Evolutionary conservation across 2,888 invertebrate species (phyloP), one percentile per base, ranked within the genome.

Genomic region (Meteorus cinctellus): DNA sequence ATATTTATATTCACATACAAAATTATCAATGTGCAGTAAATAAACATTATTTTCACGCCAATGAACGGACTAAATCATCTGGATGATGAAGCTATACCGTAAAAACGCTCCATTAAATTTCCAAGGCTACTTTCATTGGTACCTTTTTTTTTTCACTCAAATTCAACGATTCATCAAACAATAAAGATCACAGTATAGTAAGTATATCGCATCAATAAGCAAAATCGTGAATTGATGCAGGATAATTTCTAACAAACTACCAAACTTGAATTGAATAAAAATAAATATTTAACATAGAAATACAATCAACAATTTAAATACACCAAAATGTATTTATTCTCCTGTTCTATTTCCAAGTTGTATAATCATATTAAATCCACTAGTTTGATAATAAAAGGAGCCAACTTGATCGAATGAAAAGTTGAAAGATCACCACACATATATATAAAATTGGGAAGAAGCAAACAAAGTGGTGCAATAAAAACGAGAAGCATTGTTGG

Each of bases 181-280:
- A 76, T 77, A 79, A 82, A 82, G 79, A 83, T 83, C 81, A 82
- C 82, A 48, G 16, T 6, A n/a, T 48, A n/a, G 16, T 48, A 48
- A 48, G 6, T 77, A 82, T 82, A 80, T 79, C 77, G 79, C 82
- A 84, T 19, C 24, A 87, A 83, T 84, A 16, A 48, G 16, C 48
- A n/a, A 48, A 84, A 85, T 84, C 83, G 84, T 81, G 83, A 86
- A 87, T 48, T 83, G 86, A 84, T 83, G 81, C 86, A 84, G 81
- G 78, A 84, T 84, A 86, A 87, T 85, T 48, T 48, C 2, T 1
- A 16, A 48, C 48, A n/a, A n/a, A 48, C 48, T n/a, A 3, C 3
- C 1, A 48, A 16, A 48, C 1, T 48, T 48, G 5, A 48, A 48
- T 48, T 48, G 3, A n/a, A 48, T 16, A 48, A 16, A 48, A 16